Conservation (phyloP, 2,888 invertebrate species). For the Mesoligia furuncula region DNA sequence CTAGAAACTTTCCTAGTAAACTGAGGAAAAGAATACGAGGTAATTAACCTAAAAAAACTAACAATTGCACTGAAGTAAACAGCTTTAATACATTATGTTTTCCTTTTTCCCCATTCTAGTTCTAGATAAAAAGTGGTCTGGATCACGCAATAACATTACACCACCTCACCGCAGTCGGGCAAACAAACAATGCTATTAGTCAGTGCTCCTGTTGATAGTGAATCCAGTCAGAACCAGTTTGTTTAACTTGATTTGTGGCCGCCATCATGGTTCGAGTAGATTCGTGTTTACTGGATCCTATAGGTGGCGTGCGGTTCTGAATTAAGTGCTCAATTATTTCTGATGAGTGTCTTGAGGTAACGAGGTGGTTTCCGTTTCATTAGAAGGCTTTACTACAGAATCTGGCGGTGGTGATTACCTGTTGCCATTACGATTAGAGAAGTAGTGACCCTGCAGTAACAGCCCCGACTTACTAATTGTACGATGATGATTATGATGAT, state of each 20-base stretch:
- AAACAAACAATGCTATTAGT: conserved; percentile 53
- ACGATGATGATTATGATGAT: too few species aligned
- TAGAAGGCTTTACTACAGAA: not conserved
- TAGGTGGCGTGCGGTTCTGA: conserved; percentile 16
- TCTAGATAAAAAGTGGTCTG: conserved; percentile 15
- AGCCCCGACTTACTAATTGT: not conserved
- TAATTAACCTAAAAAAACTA: conserved; percentile 48
- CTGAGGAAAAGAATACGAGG: not conserved
- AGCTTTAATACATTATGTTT: conserved; percentile 15
- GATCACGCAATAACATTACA: conserved; percentile 41
- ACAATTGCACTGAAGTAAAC: conserved; percentile 27
- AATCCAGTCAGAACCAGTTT: conserved; percentile 39
- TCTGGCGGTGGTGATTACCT: not conserved
- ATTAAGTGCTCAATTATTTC: conserved; percentile 24
- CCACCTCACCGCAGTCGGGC: conserved; percentile 4
- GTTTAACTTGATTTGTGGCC: conserved; percentile 11
- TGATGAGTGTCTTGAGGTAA: conserved; percentile 30
- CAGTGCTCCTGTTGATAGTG: conserved; percentile 31
- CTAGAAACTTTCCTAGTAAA: conserved; percentile 1
- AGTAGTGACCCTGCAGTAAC: not conserved
- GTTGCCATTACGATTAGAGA: not conserved
- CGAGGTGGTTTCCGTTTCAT: conserved; percentile 10
- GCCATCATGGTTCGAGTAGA: not conserved
- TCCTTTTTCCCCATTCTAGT: conserved; percentile 10
- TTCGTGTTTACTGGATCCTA: conserved; percentile 6